These are phyloP conservation scores for Lasioglossum zephyrum DNA, from an alignment of 2,888 invertebrate species.

Conservation along the genomic window DNA sequence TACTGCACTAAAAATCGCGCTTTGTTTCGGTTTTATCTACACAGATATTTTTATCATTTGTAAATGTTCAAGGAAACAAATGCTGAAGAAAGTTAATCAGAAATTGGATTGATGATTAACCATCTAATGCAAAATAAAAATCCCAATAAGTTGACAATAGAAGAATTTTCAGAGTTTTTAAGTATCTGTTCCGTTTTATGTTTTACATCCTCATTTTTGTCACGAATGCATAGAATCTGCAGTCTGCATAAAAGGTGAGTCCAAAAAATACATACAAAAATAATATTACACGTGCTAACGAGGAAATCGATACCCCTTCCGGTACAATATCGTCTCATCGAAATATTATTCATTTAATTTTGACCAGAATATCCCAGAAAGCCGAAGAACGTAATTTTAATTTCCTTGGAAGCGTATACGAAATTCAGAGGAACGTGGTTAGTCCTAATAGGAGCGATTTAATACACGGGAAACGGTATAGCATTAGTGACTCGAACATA, in stretches of 20 bases:
- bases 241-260: background rate
- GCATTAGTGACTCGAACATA: slow-evolving; percentile 47
- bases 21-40: background rate
- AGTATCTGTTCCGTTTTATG: background rate
- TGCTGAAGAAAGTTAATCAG: background rate
- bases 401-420: background rate
- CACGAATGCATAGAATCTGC: background rate
- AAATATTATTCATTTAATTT: background rate
- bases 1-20: background rate
- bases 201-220: background rate
- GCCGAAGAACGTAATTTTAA: background rate
- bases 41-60: background rate
- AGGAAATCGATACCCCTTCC: background rate
- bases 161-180: background rate
- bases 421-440: background rate
- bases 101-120: background rate
- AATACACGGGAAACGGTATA: background rate
- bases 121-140: background rate
- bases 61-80: too few species aligned
- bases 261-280: background rate
- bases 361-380: background rate
- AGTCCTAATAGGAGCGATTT: background rate
- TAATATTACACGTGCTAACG: background rate
- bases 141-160: background rate
- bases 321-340: background rate